These are phyloP conservation scores for Rugalucina vietnamica DNA, from an alignment of 2,888 invertebrate species.

Conservation along the genomic window DNA sequence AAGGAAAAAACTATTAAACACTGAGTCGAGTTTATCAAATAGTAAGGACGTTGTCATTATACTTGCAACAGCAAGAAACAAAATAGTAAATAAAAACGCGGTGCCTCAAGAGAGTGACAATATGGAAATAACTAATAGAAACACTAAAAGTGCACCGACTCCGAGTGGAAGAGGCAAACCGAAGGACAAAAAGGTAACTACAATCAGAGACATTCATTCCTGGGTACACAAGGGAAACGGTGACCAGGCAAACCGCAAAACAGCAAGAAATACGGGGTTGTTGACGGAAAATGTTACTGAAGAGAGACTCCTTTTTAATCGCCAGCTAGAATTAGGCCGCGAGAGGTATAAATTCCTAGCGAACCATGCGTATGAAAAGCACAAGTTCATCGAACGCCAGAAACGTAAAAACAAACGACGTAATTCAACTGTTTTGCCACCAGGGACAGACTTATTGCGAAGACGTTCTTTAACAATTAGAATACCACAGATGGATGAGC, in stretches of 20 bases:
- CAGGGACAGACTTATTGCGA: background rate
- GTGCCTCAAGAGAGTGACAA: no score
- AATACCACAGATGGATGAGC: constrained; percentile 47
- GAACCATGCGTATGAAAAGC: constrained; percentile 76
- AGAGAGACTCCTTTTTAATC: constrained; percentile 76
- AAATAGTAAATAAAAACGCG: no score
- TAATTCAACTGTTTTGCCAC: background rate
- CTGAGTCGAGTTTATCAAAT: no score
- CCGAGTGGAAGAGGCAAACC: constrained; percentile 36
- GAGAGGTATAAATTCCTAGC: constrained; percentile 79
- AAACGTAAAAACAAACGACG: background rate
- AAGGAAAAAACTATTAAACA: no score
- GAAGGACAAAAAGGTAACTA: constrained; percentile 63
- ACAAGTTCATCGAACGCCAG: constrained; percentile 76
- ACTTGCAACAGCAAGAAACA: no score
- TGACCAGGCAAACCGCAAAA: constrained; percentile 31
- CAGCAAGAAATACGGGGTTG: constrained; percentile 72
- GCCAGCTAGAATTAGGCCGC: constrained; percentile 78
- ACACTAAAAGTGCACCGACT: constrained; percentile 56
- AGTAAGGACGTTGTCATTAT: no score
- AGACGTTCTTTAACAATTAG: constrained; percentile 32
- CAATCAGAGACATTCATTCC: constrained; percentile 77
- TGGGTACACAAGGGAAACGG: constrained; percentile 70
- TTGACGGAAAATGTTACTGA: constrained; percentile 81
- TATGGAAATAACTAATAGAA: constrained; percentile 15